Base-by-base conservation (phyloP, 64 coral and sea anemone genomes). In the Exaiptasia diaphana region DNA sequence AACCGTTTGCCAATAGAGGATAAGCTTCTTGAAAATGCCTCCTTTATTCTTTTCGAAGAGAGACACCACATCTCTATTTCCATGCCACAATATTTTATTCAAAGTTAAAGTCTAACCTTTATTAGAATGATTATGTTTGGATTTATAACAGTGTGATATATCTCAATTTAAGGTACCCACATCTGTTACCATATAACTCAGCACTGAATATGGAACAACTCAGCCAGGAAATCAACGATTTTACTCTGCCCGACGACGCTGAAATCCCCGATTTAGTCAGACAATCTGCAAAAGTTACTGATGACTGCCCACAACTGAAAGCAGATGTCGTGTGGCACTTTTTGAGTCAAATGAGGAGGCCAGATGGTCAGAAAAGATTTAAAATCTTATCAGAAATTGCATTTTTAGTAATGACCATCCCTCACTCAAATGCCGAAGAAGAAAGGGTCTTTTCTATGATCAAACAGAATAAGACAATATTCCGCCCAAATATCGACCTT, bases 361-460 rank as follows among this genome's bases (percentile, higher is more conserved):
- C 63, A 45, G 79, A 83, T 48, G 79, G 79, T 26, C 79, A 52
- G 29, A 42, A 22, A 50, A 27, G 43, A n/a, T 83, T 83, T 67
- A 37, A 28, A 28, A 68, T 38, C 32, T 50, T 68, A 41, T 22
- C 78, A 25, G 8, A 33, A n/a, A 53, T 83, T 21, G 49, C 64
- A 22, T 21, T 52, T 30, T 40, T 71, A 28, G 45, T 83, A 31
- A 50, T 83, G 20, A 83, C 65, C 24, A 74, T 81, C 9, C 86
- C 77, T 61, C 65, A 74, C 53, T 89, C 77, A 43, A 89, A 81
- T 82, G 67, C 77, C 41, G 76, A 12, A 5, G 34, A 81, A 68
- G 86, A 89, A 60, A 72, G 77, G 67, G 76, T 74, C 15, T 89
- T 89, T 61, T 73, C 86, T 35, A 70, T 74, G 45, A 89, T 89